Percentiles rank a stretch among this genome's conserved stretches.
These are phyloP conservation scores for Acanthosepion pharaonis DNA, from an alignment of 2,888 invertebrate genomes.

Conservation along the genomic window DNA sequence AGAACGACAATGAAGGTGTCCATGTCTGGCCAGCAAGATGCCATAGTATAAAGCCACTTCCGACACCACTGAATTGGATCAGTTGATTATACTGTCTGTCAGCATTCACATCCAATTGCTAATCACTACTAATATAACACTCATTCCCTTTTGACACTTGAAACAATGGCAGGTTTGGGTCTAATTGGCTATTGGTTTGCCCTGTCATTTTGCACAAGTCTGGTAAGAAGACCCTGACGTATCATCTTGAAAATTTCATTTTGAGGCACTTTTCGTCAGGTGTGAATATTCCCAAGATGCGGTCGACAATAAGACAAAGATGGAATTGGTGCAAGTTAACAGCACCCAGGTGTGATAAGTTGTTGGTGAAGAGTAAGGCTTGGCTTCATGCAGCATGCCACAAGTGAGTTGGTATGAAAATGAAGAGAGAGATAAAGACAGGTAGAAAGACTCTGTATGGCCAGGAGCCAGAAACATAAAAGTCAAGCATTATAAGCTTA, in stretches of 20 bases:
- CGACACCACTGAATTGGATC: neutral
- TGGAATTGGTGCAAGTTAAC: constrained; percentile 37
- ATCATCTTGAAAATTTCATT: constrained; percentile 45
- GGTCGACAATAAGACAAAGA: constrained; percentile 39
- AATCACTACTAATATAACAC: constrained; percentile 40
- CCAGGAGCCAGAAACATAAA: too few relatives aligned
- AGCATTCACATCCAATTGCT: constrained; percentile 34
- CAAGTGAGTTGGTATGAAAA: neutral
- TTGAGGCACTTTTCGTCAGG: constrained; percentile 20
- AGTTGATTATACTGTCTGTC: constrained; percentile 38
- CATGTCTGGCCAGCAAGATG: neutral
- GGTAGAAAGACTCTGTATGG: neutral
- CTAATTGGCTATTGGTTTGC: constrained; percentile 34
- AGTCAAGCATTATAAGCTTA: too few relatives aligned
- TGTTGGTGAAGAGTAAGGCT: neutral
- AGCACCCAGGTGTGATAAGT: constrained; percentile 42
- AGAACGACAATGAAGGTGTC: neutral
- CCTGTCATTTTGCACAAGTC: neutral
- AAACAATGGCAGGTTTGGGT: constrained; percentile 8
- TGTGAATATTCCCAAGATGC: constrained; percentile 45
- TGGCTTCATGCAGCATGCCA: neutral
- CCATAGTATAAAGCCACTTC: neutral
- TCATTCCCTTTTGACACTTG: constrained; percentile 37
- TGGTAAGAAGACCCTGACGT: neutral
- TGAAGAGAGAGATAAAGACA: neutral